Evolutionary conservation across 2,888 invertebrate species (phyloP).

Genomic region (Helleia helle): DNA sequence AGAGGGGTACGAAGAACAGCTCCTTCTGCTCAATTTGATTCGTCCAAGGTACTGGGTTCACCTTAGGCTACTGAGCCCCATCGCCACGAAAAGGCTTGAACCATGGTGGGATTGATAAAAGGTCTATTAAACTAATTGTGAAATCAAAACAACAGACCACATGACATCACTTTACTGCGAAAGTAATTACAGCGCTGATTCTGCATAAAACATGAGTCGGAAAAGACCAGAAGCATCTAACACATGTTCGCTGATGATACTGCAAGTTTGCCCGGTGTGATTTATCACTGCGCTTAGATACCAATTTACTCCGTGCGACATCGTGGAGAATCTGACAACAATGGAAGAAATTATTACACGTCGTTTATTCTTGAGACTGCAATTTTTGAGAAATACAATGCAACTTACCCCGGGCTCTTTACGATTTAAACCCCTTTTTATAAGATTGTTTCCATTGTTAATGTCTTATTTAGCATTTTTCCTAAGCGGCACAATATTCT

Average conservation of each 20-base stretch:
- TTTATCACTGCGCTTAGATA: constrained; percentile 6
- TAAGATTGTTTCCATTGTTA: neutral
- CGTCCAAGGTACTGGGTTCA: no score
- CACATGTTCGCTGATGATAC: constrained; percentile 10
- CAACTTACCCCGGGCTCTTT: constrained; percentile 1
- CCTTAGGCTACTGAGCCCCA: no score
- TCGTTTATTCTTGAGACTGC: constrained; percentile 7
- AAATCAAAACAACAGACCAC: neutral
- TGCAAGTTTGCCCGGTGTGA: constrained; percentile 8
- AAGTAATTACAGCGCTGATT: constrained; percentile 4
- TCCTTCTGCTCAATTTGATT: no score
- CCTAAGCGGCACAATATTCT: neutral
- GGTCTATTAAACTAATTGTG: no score
- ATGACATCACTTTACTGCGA: neutral
- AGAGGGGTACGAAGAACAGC: no score
- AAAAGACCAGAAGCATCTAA: constrained; percentile 6
- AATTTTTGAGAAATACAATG: constrained; percentile 8
- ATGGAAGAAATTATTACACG: constrained; percentile 6
- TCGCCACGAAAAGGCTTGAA: no score
- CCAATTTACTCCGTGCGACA: constrained; percentile 1
- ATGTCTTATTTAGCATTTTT: constrained; percentile 6
- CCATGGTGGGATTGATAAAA: no score
- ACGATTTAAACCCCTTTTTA: neutral
- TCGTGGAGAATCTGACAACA: constrained; percentile 2
- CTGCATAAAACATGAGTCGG: neutral